Evolutionary conservation across 1,140 invertebrate species (phyloP).

Genomic region (Brachionus koreanus): DNA sequence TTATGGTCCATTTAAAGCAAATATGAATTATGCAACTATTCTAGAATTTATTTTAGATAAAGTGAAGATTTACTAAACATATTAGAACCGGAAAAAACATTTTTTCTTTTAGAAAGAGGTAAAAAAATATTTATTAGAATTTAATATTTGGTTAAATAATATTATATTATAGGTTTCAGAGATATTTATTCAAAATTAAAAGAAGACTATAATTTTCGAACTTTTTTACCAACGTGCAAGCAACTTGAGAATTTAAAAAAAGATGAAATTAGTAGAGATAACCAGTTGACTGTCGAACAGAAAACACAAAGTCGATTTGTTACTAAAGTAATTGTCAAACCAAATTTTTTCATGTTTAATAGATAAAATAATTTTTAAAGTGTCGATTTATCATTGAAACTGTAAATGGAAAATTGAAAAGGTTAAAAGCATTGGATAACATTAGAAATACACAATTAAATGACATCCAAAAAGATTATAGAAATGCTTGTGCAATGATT

Average conservation of each 20-base stretch:
- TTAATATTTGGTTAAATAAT: too few relatives aligned
- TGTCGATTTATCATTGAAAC: conserved; percentile 19
- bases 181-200: neutral
- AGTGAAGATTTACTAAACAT: neutral
- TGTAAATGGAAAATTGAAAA: neutral
- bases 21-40: conserved; percentile 6
- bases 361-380: too few relatives aligned
- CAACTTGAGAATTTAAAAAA: too few relatives aligned
- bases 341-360: too few relatives aligned
- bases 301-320: neutral
- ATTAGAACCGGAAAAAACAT: neutral
- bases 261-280: too few relatives aligned
- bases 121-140: too few relatives aligned
- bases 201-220: neutral
- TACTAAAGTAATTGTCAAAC: too few relatives aligned
- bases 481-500: neutral
- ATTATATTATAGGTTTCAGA: neutral
- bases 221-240: neutral
- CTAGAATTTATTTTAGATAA: neutral
- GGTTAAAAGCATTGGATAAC: neutral
- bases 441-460: neutral
- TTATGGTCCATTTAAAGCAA: conserved; percentile 3
- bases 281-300: neutral
- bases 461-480: neutral
- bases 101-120: neutral